These are phyloP conservation scores for Platyrinchus mystaceus DNA, from an alignment of 2,797 vertebrate genomes.

Conservation along the genomic window DNA sequence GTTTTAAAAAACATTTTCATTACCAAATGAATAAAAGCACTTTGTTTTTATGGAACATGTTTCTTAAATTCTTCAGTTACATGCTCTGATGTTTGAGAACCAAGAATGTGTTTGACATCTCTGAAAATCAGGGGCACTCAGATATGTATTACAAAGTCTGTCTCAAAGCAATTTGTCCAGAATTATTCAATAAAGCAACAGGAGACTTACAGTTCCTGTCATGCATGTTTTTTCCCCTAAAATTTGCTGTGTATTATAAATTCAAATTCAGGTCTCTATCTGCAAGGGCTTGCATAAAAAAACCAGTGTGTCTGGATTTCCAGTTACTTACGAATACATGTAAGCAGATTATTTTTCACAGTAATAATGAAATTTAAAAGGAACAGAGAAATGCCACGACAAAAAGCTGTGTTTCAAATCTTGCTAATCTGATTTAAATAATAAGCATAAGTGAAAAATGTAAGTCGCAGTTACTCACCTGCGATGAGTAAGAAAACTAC, in stretches of 20 bases:
- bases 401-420: neutral
- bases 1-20: neutral
- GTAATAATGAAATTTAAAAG: neutral
- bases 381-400: neutral
- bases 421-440: neutral
- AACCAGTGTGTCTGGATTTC: neutral
- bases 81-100: neutral
- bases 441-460: neutral
- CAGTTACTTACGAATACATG: neutral
- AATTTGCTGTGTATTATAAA: neutral
- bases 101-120: neutral
- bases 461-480: conserved; percentile 80
- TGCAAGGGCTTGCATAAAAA: neutral
- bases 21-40: neutral
- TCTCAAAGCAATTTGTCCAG: neutral
- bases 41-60: neutral
- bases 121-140: neutral
- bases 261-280: neutral
- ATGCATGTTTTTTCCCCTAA: neutral
- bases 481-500: conserved; percentile 98
- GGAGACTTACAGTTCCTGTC: neutral
- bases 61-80: neutral
- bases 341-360: neutral
- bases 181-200: neutral
- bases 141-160: neutral